phyloP scores from a whole-genome alignment of 2,797 vertebrate species.

The Dendrocincla tyrannina region DNA sequence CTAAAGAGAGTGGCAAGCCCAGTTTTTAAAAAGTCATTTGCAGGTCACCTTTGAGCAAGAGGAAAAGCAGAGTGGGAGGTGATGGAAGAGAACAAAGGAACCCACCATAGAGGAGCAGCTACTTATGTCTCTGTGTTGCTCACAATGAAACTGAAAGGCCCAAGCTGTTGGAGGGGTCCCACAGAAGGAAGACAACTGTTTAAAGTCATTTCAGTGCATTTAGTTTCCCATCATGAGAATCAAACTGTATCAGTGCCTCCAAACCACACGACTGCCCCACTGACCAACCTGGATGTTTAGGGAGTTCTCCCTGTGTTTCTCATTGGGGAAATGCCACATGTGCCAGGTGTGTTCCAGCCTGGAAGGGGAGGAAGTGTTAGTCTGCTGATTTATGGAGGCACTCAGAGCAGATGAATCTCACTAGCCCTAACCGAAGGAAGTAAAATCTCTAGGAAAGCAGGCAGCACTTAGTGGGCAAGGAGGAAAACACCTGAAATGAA shows the following conservation, averaged over 20 bases:
- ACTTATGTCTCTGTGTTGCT: not conserved
- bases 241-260: not conserved
- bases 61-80: constrained; percentile 1
- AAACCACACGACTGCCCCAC: not conserved
- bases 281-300: not conserved
- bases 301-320: not conserved
- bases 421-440: not conserved
- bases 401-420: not conserved
- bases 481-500: not conserved
- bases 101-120: not conserved
- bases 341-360: not conserved
- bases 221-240: not conserved
- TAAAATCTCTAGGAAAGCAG: not conserved
- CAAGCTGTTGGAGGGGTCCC: not conserved
- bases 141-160: not conserved
- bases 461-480: not conserved
- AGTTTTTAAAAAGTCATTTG: constrained; percentile 33
- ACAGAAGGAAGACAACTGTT: not conserved
- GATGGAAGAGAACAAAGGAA: constrained; percentile 41
- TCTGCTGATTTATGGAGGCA: not conserved
- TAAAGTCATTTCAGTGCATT: not conserved
- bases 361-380: not conserved
- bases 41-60: constrained; percentile 61
- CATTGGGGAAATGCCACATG: not conserved
- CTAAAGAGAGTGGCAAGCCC: not conserved